Base-by-base conservation (phyloP, 2,888 invertebrate species). In the Drosophila kanekoi region DNA sequence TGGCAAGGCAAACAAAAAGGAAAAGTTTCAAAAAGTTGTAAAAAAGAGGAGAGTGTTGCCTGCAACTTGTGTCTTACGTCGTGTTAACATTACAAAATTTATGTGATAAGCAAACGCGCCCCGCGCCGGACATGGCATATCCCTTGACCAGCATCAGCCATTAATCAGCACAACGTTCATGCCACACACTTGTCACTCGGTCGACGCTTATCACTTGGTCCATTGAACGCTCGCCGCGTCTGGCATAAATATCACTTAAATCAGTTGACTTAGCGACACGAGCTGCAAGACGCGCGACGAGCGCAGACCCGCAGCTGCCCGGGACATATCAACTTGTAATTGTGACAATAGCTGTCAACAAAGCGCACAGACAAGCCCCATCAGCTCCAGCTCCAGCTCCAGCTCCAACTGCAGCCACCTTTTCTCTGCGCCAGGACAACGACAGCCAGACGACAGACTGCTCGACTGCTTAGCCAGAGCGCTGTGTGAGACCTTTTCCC, bases 301-400 rank as follows among this genome's bases (percentile, higher is more conserved):
- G 44, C 44, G 56, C 18, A 48, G 49, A 77, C 62, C 48, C 61
- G 23, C 85, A 84, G 82, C 79, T 89, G 86, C 44, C 73, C 72
- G 64, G 76, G 70, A 78, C 81, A 89, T 70, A 89, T 90, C 89
- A 88, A 88, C 89, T 87, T 90, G 89, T 89, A 90, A 90, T 89
- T 89, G 89, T 90, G 90, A 90, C 89, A 90, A 90, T 85, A 87
- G 88, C 89, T 90, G 90, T 89, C 90, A 89, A 89, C 88, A 90
- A 76, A 82, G 90, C 74, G 66, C 77, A 65, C 77, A 62, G 71
- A 77, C 59, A 61, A 63, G 51, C 37, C 40, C 51, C 60, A 35
- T 16, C 32, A 52, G 56, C 52, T 38, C 33, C 32, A 35, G n/a
- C 37, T 43, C 32, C 54, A 28, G 47, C 20, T 44, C 28, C 37